A percentile compares a stretch with the other conserved stretches of the same genome.
Conservation (phyloP, 2,888 invertebrate species). For the Calameuta pallipes region DNA sequence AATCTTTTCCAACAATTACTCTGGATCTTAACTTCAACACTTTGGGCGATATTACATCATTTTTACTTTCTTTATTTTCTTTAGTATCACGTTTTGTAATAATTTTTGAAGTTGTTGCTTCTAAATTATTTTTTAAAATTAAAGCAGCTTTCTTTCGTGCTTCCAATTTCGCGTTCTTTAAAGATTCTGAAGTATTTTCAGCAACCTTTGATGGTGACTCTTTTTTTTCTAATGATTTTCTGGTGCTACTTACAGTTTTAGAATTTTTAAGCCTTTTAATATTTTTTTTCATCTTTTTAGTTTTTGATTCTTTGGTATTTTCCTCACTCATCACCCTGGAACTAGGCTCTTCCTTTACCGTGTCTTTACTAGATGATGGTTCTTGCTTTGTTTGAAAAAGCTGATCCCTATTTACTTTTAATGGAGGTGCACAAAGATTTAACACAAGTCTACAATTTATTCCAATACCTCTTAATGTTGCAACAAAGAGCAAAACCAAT, state of each 20-base stretch:
- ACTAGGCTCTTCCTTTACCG: slow-evolving; percentile 9
- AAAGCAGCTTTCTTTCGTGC: slow-evolving; percentile 53
- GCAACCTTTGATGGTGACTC: slow-evolving; percentile 33
- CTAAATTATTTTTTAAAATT: slow-evolving; percentile 36
- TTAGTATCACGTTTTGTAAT: slow-evolving; percentile 16
- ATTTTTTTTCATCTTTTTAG: slow-evolving; percentile 13
- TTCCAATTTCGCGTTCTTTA: slow-evolving; percentile 38
- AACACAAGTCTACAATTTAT: slow-evolving; percentile 84
- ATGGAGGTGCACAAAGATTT: slow-evolving; percentile 81
- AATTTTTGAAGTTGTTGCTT: slow-evolving; percentile 22
- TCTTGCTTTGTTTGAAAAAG: slow-evolving; percentile 63
- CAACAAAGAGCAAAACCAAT: slow-evolving; percentile 80
- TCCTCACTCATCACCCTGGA: slow-evolving; percentile 10
- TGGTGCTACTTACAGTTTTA: slow-evolving; percentile 30
- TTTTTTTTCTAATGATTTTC: slow-evolving; percentile 34
- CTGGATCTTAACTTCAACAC: background rate
- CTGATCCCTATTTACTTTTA: slow-evolving; percentile 76
- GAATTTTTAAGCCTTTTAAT: slow-evolving; percentile 9
- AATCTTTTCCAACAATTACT: slow-evolving; percentile 1
- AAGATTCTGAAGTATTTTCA: slow-evolving; percentile 42
- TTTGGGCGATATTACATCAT: background rate
- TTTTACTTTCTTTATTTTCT: slow-evolving; percentile 6
- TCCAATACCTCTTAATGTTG: slow-evolving; percentile 82
- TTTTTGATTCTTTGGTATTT: slow-evolving; percentile 3
- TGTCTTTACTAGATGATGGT: background rate